Base-by-base conservation (phyloP, 1,140 invertebrate genomes). In the Zophobas morio region DNA sequence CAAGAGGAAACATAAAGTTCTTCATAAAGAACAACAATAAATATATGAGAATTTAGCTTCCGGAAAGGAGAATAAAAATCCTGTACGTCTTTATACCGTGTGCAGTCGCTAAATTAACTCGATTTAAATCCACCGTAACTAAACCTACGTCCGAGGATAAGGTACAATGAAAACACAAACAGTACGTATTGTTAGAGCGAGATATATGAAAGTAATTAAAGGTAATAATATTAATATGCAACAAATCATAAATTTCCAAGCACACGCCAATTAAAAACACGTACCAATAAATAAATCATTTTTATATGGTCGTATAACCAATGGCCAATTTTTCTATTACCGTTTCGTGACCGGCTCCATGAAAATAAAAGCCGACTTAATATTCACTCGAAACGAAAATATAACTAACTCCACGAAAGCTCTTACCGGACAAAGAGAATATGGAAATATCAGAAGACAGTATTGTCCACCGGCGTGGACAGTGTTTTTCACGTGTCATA, bases 401-500 rank as follows among this genome's bases (percentile, higher is more conserved):
- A 46, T 3, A 3, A 46, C 42, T 20, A 20, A 20, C 20, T 20
- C 20, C 20, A 20, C 20, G 20, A 20, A 20, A 20, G 20, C 20
- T 20, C 20, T 20, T 20, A 20, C 20, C 20, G 32, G 53, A 54
- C n/a, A 54, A 39, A n/a, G 60, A 66, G 46, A 8, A 49, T 20
- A 71, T 33, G 8, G 32, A 47, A 71, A 71, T 51, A 51, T 54
- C 53, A 34, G 53, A 54, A 34, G 53, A 54, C 56, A 60, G 42
- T 66, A 66, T 40, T 39, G 60, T 66, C 60, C 60, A 32, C 33
- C 35, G 35, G 53, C 49, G 74, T 35, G 76, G 74, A 78, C 80
- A 80, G 79, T 78, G 81, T 76, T 81, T 80, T 81, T 82, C 80
- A 81, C 82, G 79, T 84, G 82, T 83, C 78, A 81, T 84, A 84